phyloP scores from a whole-genome alignment of 2,888 invertebrate species.

The Cephus spinipes region DNA sequence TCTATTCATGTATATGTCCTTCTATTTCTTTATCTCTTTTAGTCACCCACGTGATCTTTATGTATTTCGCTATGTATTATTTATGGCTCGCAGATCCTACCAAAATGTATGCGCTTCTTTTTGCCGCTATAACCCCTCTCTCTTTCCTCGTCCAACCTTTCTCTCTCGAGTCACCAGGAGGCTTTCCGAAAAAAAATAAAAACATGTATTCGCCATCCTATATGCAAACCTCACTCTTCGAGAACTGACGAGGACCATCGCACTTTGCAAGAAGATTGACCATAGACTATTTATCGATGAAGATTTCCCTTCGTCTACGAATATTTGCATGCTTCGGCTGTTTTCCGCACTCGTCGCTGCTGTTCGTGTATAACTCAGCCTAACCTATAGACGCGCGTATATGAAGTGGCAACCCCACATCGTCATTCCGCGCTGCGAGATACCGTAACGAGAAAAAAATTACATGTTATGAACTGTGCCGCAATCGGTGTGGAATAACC shows the following conservation, averaged over 20 bases:
- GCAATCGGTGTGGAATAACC: not conserved
- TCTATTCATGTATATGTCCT: not conserved
- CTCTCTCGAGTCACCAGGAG: not conserved
- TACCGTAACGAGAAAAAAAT: not conserved
- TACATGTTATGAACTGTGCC: not conserved
- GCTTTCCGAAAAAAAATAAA: not conserved
- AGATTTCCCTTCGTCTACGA: not conserved
- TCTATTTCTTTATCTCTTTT: slow-evolving; percentile 3
- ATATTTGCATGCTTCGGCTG: not conserved
- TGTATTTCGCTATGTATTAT: slow-evolving; percentile 23
- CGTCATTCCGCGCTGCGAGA: not conserved
- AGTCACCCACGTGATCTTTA: slow-evolving; percentile 14
- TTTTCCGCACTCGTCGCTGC: not conserved
- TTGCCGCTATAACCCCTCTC: slow-evolving; percentile 17
- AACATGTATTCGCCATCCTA: slow-evolving; percentile 4
- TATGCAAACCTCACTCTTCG: slow-evolving; percentile 15
- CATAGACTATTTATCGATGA: not conserved
- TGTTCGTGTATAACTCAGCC: not conserved
- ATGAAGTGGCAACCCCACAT: not conserved
- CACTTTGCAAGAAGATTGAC: not conserved
- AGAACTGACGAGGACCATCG: not conserved
- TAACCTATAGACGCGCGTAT: not conserved
- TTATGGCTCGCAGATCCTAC: slow-evolving; percentile 21
- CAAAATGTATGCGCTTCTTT: slow-evolving; percentile 33
- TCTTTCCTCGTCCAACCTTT: slow-evolving; percentile 1